A percentile compares a stretch with the other conserved stretches of the same genome.
Evolutionary conservation across 2,797 vertebrate genomes (phyloP).

Genomic region (Microcaecilia unicolor): DNA sequence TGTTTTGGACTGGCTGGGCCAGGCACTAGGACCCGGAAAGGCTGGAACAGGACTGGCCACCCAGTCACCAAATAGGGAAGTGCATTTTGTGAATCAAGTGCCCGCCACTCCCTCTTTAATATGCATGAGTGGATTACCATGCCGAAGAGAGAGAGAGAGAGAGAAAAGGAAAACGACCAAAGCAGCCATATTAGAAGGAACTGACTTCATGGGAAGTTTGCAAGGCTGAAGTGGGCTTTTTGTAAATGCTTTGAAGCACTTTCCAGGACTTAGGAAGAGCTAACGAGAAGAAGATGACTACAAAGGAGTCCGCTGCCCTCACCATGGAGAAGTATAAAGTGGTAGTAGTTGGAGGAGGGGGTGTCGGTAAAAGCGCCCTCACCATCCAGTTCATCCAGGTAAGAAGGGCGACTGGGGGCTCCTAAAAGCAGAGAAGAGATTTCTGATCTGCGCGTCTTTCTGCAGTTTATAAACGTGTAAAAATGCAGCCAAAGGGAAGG

Average conservation of each 20-base stretch:
- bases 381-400: conserved; percentile 87
- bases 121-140: conserved; percentile 5
- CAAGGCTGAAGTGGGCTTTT: not conserved
- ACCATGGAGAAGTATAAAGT: conserved; percentile 75
- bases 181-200: conserved; percentile 9
- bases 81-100: not conserved
- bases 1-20: too few relatives aligned
- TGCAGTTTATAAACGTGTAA: too few relatives aligned
- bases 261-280: too few relatives aligned
- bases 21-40: not conserved
- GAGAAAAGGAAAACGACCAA: not conserved
- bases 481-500: too few relatives aligned
- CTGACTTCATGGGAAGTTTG: conserved; percentile 10
- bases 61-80: conserved; percentile 11
- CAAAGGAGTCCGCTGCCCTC: conserved; percentile 42
- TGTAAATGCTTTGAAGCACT: too few relatives aligned
- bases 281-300: conserved; percentile 8
- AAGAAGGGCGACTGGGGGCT: too few relatives aligned
- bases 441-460: too few relatives aligned
- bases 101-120: not conserved
- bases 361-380: conserved; percentile 82
- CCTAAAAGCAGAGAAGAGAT: too few relatives aligned
- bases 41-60: too few relatives aligned
- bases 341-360: conserved; percentile 84
- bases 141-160: too few relatives aligned